Evolutionary conservation across 2,888 invertebrate genomes (phyloP).

Genomic region (Venustoraphidia nigricollis): DNA sequence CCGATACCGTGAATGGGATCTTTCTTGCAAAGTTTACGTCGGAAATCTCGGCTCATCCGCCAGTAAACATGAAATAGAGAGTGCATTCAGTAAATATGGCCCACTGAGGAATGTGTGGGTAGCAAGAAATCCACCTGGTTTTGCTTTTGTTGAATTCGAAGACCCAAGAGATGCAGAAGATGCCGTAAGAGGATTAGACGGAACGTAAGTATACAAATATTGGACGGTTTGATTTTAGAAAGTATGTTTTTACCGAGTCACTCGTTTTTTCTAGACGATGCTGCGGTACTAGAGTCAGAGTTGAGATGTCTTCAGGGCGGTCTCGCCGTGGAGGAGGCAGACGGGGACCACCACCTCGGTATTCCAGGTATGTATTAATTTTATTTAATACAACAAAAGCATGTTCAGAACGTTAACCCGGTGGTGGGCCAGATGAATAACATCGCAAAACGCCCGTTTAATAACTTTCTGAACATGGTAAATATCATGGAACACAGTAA

Average conservation of each 20-base stretch:
- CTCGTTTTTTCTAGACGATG: slow-evolving; percentile 49
- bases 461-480: too few species aligned
- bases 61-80: slow-evolving; percentile 78
- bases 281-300: slow-evolving; percentile 78
- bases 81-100: slow-evolving; percentile 76
- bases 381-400: not conserved
- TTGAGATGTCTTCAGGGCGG: slow-evolving; percentile 85
- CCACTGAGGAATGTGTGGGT: slow-evolving; percentile 87
- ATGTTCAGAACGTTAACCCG: too few species aligned
- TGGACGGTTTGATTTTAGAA: slow-evolving; percentile 29
- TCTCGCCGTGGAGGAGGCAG: slow-evolving; percentile 50
- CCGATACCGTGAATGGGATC: slow-evolving; percentile 66
- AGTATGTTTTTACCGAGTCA: slow-evolving; percentile 17
- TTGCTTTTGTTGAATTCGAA: slow-evolving; percentile 82
- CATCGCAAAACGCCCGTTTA: too few species aligned
- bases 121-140: slow-evolving; percentile 82
- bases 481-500: too few species aligned
- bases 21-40: slow-evolving; percentile 84
- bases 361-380: slow-evolving; percentile 21
- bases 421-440: too few species aligned
- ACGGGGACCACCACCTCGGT: slow-evolving; percentile 23
- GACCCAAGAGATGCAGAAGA: slow-evolving; percentile 81
- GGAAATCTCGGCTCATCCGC: slow-evolving; percentile 85
- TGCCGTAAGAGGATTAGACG: slow-evolving; percentile 67
- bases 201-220: slow-evolving; percentile 43